A percentile compares a stretch with the other conserved stretches of the same genome.
Conservation (phyloP, 1,140 invertebrate species). For the Habropoda laboriosa region DNA sequence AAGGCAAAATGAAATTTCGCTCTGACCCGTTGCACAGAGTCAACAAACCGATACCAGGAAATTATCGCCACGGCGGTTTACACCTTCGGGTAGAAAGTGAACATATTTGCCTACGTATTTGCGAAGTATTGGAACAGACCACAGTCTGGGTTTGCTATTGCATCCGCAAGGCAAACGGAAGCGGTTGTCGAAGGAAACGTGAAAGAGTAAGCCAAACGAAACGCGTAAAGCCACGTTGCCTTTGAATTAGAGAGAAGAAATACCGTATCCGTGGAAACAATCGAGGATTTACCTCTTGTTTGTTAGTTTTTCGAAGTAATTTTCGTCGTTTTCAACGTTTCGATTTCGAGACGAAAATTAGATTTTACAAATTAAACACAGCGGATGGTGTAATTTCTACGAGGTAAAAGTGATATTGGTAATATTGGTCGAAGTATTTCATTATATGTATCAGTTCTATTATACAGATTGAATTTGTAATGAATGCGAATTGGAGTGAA, state of each 20-base stretch:
- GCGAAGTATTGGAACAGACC: slow-evolving; percentile 31
- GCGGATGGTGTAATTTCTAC: too few species aligned
- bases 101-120: slow-evolving; percentile 36
- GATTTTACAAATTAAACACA: too few species aligned
- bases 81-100: slow-evolving; percentile 15
- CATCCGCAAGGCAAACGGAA: slow-evolving; percentile 28
- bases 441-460: background rate
- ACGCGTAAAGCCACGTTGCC: background rate
- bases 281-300: background rate
- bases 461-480: background rate
- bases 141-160: slow-evolving; percentile 18
- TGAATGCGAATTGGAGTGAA: background rate
- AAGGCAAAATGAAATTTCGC: background rate
- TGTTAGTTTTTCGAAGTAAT: too few species aligned
- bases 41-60: background rate
- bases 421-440: background rate
- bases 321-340: too few species aligned
- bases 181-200: background rate
- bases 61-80: background rate
- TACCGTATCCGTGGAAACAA: too few species aligned
- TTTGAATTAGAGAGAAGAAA: background rate
- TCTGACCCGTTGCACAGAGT: background rate
- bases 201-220: slow-evolving; percentile 29
- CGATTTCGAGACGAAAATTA: too few species aligned
- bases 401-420: background rate